Evolutionary conservation across 2,113 vertebrate species (phyloP).

Genomic region (Fulmarus glacialis): DNA sequence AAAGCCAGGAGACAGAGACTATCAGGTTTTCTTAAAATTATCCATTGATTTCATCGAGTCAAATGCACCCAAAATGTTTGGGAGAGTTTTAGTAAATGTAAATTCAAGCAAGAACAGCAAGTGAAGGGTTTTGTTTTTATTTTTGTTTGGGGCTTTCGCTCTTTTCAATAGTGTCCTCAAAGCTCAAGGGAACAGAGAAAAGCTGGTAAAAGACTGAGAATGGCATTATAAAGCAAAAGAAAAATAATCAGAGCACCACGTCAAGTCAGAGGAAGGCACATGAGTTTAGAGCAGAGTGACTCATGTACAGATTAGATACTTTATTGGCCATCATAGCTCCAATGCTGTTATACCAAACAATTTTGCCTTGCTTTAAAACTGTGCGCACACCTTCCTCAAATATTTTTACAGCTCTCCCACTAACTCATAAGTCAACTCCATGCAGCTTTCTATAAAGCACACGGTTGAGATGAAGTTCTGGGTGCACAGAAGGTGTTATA

Average conservation of each 20-base stretch:
- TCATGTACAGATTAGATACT: not conserved
- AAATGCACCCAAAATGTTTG: not conserved
- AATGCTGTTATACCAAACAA: not conserved
- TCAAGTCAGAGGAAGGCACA: not conserved
- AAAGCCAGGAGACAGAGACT: not conserved
- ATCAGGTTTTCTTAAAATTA: not conserved
- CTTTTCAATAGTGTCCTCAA: not conserved
- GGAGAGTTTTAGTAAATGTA: not conserved
- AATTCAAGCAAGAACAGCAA: not conserved
- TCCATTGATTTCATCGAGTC: not conserved
- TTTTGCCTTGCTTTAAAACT: not conserved
- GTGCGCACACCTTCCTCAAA: conserved; percentile 13
- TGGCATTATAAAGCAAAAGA: not conserved
- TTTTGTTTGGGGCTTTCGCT: not conserved
- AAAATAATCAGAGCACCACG: not conserved
- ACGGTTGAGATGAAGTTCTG: not conserved
- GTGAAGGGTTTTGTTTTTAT: not conserved
- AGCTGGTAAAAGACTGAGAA: not conserved
- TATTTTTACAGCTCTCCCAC: conserved; percentile 11
- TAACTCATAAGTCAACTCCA: not conserved
- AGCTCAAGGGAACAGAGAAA: not conserved
- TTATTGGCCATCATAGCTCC: not conserved
- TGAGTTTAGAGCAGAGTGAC: not conserved
- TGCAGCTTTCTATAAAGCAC: not conserved
- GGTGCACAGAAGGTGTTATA: not conserved